phyloP scores from a whole-genome alignment of 2,113 vertebrate species.

The Pterocles orientalis region DNA sequence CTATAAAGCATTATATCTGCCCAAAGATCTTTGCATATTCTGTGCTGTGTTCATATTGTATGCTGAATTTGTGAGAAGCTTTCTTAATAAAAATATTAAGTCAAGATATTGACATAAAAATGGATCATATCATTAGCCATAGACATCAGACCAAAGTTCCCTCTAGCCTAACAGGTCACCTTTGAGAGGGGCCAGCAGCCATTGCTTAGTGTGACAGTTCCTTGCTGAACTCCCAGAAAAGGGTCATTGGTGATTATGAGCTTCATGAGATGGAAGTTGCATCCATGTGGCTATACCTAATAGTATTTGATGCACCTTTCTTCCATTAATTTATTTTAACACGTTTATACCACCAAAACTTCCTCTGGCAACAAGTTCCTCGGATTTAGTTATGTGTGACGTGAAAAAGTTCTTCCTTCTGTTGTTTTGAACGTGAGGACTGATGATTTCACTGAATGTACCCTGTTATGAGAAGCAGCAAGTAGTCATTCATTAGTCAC shows the following conservation, averaged over 20 bases:
- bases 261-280: background rate
- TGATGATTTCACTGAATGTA: background rate
- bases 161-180: background rate
- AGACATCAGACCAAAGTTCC: background rate
- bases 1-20: background rate
- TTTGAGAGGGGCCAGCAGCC: background rate
- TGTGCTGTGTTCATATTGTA: background rate
- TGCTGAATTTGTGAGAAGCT: background rate
- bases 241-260: background rate
- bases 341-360: background rate
- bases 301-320: background rate
- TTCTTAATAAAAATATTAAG: background rate
- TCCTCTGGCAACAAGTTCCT: background rate
- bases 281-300: background rate
- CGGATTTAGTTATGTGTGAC: background rate
- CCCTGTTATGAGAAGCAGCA: background rate
- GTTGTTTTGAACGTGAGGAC: background rate
- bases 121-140: background rate
- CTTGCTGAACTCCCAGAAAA: background rate
- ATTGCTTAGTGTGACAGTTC: background rate
- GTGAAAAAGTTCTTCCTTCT: background rate
- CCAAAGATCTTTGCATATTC: background rate
- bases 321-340: conserved; percentile 16
- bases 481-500: background rate
- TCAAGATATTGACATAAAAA: background rate